Evolutionary conservation across 2,888 invertebrate species (phyloP).

Genomic region (Leptinotarsa peninsularis): DNA sequence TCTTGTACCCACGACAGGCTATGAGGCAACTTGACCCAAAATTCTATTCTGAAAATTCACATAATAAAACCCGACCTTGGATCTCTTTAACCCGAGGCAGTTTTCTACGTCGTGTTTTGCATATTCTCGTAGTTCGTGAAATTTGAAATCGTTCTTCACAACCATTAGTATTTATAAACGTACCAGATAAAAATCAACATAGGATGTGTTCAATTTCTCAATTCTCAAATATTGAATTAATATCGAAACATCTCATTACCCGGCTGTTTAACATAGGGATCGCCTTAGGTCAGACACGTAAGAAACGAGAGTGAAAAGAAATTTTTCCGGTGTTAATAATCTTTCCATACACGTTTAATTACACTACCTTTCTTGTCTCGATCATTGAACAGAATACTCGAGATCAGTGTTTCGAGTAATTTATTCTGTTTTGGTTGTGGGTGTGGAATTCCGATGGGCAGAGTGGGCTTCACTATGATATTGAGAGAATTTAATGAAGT

Average conservation of each 20-base stretch:
- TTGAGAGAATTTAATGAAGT: no score
- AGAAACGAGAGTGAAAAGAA: conserved; percentile 28
- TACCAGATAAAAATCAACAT: neutral
- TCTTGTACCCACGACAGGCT: no score
- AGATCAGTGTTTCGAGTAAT: neutral
- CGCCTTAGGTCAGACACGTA: neutral
- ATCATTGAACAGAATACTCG: neutral
- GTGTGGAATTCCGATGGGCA: conserved; percentile 1
- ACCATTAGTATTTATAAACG: neutral
- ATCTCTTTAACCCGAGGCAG: neutral
- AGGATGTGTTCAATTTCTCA: neutral
- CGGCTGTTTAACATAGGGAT: neutral
- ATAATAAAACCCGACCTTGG: conserved; percentile 2
- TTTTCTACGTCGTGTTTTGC: neutral
- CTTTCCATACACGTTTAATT: conserved; percentile 8
- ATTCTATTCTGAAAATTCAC: neutral
- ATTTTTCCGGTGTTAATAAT: conserved; percentile 16
- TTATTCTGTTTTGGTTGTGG: conserved; percentile 10
- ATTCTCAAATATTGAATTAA: neutral
- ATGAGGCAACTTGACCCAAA: neutral
- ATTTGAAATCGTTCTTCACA: neutral
- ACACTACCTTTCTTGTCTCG: conserved; percentile 12
- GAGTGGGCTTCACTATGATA: neutral
- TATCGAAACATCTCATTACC: conserved; percentile 1
- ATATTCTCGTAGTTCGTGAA: neutral